phyloP scores from a whole-genome alignment of 2,113 vertebrate genomes.

The Chionodraco myersi region DNA sequence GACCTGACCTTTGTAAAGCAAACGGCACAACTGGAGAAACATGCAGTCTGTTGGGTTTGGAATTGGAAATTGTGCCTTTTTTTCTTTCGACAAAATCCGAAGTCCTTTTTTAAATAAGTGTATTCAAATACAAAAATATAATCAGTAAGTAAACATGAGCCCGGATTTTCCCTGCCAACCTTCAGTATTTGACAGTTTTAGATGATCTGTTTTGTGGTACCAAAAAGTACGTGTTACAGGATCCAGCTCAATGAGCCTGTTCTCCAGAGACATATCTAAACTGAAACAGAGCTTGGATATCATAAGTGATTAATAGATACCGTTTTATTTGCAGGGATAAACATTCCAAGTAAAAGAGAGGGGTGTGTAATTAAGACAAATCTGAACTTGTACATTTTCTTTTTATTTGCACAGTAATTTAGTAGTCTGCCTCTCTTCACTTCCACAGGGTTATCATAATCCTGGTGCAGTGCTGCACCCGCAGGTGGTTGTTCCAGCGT shows the following conservation, averaged over 20 bases:
- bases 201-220: background rate
- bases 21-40: background rate
- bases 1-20: slow-evolving; percentile 34
- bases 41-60: background rate
- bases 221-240: too few species aligned
- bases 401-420: slow-evolving; percentile 22
- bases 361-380: slow-evolving; percentile 28
- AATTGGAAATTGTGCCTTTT: background rate
- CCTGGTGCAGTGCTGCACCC: slow-evolving; percentile 19
- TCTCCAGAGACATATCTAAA: background rate
- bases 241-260: too few species aligned
- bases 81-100: background rate
- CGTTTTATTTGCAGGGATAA: slow-evolving; percentile 1
- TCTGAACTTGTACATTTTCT: slow-evolving; percentile 47
- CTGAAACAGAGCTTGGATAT: too few species aligned
- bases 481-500: slow-evolving; percentile 2
- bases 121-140: background rate
- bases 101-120: too few species aligned
- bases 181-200: background rate
- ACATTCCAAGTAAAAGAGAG: background rate
- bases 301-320: background rate
- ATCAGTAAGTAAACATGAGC: background rate
- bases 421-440: slow-evolving; percentile 28
- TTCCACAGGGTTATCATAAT: slow-evolving; percentile 26
- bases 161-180: background rate